These are phyloP conservation scores for Spicauda simplicius DNA, from an alignment of 2,888 invertebrate genomes.

Conservation along the genomic window DNA sequence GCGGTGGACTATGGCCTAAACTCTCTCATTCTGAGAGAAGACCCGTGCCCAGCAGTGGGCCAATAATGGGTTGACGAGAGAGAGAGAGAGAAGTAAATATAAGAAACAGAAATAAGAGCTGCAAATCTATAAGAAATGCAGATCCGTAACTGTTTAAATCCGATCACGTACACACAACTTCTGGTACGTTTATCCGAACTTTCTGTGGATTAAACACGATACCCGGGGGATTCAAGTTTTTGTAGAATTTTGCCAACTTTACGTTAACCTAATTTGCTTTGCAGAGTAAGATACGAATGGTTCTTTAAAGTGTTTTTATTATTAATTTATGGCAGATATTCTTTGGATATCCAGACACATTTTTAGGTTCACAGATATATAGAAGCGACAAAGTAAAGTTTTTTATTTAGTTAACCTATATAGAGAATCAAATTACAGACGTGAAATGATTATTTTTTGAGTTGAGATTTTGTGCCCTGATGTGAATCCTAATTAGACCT, in stretches of 20 bases:
- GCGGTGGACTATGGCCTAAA: too few relatives aligned
- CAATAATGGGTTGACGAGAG: too few relatives aligned
- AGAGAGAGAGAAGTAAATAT: too few relatives aligned
- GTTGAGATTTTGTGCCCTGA: neutral
- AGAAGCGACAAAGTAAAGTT: too few relatives aligned
- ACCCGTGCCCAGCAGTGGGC: too few relatives aligned
- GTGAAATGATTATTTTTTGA: neutral
- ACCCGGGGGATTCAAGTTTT: neutral
- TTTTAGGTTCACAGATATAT: too few relatives aligned
- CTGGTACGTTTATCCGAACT: conserved; percentile 9
- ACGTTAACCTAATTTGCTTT: neutral
- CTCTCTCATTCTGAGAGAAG: too few relatives aligned
- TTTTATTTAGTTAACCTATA: neutral
- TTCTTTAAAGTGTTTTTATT: too few relatives aligned
- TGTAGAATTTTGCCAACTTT: neutral
- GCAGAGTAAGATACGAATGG: neutral
- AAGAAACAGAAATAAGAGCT: neutral
- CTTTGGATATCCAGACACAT: too few relatives aligned
- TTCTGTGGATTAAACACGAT: conserved; percentile 6
- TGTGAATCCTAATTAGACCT: neutral
- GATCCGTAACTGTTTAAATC: conserved; percentile 12
- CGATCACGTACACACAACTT: conserved; percentile 3
- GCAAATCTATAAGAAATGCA: neutral
- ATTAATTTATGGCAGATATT: too few relatives aligned
- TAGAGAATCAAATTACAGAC: neutral